Evolutionary conservation across 2,888 invertebrate species (phyloP).

Genomic region (Diplolepis rosae): DNA sequence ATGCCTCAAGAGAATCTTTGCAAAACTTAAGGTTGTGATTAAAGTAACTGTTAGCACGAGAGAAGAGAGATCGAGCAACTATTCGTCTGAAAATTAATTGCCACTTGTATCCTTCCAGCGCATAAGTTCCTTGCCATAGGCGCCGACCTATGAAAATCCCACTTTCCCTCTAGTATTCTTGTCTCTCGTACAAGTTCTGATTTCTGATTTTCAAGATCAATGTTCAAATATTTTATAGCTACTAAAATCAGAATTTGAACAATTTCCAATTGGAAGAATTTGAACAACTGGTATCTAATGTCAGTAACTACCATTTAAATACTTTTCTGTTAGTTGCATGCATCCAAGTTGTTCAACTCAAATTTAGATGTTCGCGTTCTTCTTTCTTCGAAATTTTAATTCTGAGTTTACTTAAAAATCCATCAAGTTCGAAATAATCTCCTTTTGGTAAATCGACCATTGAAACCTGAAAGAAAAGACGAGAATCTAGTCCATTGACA

Average conservation of each 20-base stretch:
- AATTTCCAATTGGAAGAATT: neutral
- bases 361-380: constrained; percentile 1
- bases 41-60: constrained; percentile 5
- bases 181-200: neutral
- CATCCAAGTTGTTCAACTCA: neutral
- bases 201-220: neutral
- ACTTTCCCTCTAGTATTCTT: neutral
- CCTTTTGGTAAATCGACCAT: no score
- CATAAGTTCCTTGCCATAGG: neutral
- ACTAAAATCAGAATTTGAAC: no score
- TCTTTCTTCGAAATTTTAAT: neutral
- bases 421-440: no score
- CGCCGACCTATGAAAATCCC: constrained; percentile 18
- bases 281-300: no score
- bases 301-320: neutral
- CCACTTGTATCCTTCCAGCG: constrained; percentile 9
- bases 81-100: constrained; percentile 10
- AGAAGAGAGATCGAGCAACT: neutral
- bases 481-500: no score
- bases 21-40: constrained; percentile 1
- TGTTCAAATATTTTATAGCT: neutral
- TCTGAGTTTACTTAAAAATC: no score
- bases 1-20: neutral
- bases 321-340: neutral
- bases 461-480: no score